A percentile compares a stretch with the other conserved stretches of the same genome.
These are phyloP conservation scores for Rachycentron canadum DNA, from an alignment of 2,797 vertebrate species.

Conservation along the genomic window DNA sequence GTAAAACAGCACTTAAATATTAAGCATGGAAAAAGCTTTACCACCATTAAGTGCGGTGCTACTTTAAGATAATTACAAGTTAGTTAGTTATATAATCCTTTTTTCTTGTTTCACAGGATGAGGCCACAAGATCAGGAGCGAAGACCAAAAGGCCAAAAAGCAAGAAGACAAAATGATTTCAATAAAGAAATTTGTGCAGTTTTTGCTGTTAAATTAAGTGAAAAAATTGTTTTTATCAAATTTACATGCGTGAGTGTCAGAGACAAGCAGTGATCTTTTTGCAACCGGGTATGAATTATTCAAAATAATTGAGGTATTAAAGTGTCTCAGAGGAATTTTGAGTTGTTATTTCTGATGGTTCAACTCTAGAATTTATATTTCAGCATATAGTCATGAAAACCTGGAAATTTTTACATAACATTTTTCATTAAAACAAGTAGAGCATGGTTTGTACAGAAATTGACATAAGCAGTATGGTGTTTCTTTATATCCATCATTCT, in stretches of 20 bases:
- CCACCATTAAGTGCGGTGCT: slow-evolving; percentile 35
- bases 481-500: neutral
- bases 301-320: neutral
- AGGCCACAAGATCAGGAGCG: slow-evolving; percentile 75
- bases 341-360: neutral
- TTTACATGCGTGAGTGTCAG: neutral
- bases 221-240: slow-evolving; percentile 4
- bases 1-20: slow-evolving; percentile 52
- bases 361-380: neutral
- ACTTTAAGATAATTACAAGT: slow-evolving; percentile 55
- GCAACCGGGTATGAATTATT: slow-evolving; percentile 16
- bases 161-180: slow-evolving; percentile 85
- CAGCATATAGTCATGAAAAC: slow-evolving; percentile 1
- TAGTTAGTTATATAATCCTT: slow-evolving; percentile 37
- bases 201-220: neutral
- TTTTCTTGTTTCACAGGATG: slow-evolving; percentile 80
- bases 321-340: neutral
- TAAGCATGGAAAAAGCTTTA: slow-evolving; percentile 30
- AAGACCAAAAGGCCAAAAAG: slow-evolving; percentile 81
- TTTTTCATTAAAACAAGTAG: slow-evolving; percentile 50
- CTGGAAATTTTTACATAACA: slow-evolving; percentile 24
- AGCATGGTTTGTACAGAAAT: neutral
- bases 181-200: neutral
- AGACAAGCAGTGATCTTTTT: neutral
- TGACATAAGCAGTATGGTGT: neutral